Base-by-base conservation (phyloP, 2,113 vertebrate genomes). In the Eublepharis macularius region DNA sequence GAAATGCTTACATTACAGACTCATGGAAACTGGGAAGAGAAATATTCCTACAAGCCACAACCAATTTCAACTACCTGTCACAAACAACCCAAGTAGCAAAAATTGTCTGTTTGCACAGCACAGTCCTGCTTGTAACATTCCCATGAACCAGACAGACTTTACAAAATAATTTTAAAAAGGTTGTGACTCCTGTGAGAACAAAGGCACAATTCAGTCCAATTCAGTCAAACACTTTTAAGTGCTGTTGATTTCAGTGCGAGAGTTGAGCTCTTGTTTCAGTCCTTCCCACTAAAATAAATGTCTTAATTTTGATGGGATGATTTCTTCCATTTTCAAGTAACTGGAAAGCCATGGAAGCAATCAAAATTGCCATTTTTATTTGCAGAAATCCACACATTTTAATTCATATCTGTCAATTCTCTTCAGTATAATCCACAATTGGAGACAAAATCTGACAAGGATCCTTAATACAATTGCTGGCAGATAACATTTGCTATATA, bases 1-100 rank as follows among this genome's bases (percentile, higher is more conserved):
- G 90, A 89, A 94, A 90, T 84, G 92, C 90, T 78, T 0, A 4
- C 51, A 89, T 78, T 0, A 4, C 45, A 80, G 81, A 90, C 88
- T 85, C 0, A 7, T 87, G 88, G 87, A 92, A 88, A 74, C 65
- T 43, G 0, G 57, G 54, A 82, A 89, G 77, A 92, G 87, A 90
- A 92, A 92, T 84, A 82, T 78, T 0, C 4, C 79, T 74, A 86
- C 85, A 81, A 88, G 86, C 70, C n/a, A 74, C 83, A 86, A 82
- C 87, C 87, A 79, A 89, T 91, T 89, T 82, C 3, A 5, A 84
- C 78, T 81, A 84, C 81, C 66, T 0, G 2, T 81, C 82, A 90
- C 68, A 80, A 83, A 72, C 24, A 60, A 39, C 86, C 86, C 47
- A 81, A 88, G 91, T 88, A 80, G 41, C 76, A 91, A 86, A 89